These are phyloP conservation scores for Picus viridis DNA, from an alignment of 2,797 vertebrate species.

Conservation along the genomic window DNA sequence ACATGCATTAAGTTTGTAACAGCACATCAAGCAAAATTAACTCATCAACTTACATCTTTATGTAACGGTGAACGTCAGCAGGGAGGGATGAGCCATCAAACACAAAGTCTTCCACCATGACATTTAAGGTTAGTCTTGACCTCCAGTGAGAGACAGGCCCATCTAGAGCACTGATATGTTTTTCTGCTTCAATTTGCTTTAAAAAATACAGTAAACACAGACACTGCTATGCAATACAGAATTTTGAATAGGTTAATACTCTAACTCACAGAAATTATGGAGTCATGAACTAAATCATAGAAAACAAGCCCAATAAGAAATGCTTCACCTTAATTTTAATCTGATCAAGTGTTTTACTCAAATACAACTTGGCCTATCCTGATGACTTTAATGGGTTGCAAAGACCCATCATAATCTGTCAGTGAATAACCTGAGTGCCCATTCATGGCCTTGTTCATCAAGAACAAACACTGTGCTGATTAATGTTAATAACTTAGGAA, in stretches of 20 bases:
- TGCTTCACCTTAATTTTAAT: neutral
- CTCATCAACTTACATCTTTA: conserved; percentile 86
- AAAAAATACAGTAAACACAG: neutral
- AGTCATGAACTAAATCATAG: neutral
- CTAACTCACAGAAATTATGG: neutral
- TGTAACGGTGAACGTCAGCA: conserved; percentile 92
- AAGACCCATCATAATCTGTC: neutral
- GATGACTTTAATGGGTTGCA: neutral
- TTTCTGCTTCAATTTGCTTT: conserved; percentile 80
- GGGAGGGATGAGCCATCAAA: conserved; percentile 91
- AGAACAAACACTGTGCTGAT: neutral
- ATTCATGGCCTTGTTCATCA: neutral
- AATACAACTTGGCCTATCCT: neutral
- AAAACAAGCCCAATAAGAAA: neutral
- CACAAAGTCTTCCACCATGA: conserved; percentile 94
- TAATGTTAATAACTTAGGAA: neutral
- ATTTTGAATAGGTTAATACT: neutral
- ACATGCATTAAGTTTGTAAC: neutral
- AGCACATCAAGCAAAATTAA: neutral
- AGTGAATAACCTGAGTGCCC: neutral
- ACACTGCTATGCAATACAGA: neutral
- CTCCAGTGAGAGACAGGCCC: conserved; percentile 90
- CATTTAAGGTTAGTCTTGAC: conserved; percentile 86
- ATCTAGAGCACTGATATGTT: conserved; percentile 74
- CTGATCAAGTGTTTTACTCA: neutral